Evolutionary conservation across 2,113 vertebrate species (phyloP).

Genomic region (Machaerirhynchus nigripectus): DNA sequence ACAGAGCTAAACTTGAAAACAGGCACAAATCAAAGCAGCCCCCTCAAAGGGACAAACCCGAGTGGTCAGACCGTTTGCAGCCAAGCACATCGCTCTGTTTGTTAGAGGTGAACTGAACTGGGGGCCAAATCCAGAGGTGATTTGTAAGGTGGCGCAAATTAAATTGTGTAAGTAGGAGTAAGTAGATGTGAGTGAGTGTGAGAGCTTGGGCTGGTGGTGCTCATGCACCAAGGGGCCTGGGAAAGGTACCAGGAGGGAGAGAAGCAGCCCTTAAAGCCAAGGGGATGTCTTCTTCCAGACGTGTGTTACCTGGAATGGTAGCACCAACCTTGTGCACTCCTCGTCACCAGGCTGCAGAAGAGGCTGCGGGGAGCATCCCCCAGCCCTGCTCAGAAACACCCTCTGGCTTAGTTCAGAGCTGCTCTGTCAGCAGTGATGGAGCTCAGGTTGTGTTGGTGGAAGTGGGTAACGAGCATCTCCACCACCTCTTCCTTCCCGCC

Average conservation of each 20-base stretch:
- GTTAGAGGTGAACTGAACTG: neutral
- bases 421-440: rapidly evolving
- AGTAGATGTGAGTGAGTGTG: neutral
- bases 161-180: neutral
- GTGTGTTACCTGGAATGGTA: neutral
- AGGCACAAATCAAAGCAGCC: neutral
- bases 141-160: conserved; percentile 3
- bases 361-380: neutral
- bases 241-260: neutral
- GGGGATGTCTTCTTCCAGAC: neutral
- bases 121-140: neutral
- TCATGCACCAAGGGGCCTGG: neutral
- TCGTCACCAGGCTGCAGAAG: neutral
- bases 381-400: neutral
- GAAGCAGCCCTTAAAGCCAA: neutral
- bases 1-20: neutral
- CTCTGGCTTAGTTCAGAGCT: neutral
- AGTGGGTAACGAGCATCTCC: neutral
- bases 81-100: neutral
- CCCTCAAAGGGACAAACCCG: neutral
- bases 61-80: neutral
- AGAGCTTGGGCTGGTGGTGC: neutral
- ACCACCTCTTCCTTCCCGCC: neutral
- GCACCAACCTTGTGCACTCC: neutral
- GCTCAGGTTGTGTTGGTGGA: neutral